A percentile compares a stretch with the other conserved stretches of the same genome.
Conservation (phyloP, 2,113 vertebrate species). For the Neopipo cinnamomea region DNA sequence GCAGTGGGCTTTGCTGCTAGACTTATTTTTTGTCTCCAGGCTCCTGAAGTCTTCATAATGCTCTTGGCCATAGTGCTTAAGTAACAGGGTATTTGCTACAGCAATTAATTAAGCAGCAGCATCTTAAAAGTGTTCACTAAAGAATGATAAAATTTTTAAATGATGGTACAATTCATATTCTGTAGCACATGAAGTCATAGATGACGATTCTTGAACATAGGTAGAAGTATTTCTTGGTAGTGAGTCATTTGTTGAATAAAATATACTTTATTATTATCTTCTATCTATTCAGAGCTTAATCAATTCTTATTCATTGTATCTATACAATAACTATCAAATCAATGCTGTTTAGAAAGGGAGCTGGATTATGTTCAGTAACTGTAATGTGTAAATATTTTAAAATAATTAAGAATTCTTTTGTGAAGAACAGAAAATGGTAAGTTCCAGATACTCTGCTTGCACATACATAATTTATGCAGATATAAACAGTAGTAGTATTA, state of each 20-base stretch:
- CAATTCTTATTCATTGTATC: background rate
- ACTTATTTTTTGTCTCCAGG: background rate
- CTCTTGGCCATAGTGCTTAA: slow-evolving; percentile 17
- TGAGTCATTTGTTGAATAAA: background rate
- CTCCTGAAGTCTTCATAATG: background rate
- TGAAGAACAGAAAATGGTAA: background rate
- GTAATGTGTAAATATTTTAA: background rate
- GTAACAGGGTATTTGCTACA: slow-evolving; percentile 9
- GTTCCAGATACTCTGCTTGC: background rate
- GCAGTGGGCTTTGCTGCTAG: background rate
- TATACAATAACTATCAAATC: background rate
- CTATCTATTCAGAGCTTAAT: background rate
- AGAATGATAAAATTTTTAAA: background rate
- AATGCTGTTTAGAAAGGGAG: background rate
- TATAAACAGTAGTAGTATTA: background rate
- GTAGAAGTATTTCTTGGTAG: background rate
- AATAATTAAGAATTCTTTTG: background rate
- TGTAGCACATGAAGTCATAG: background rate
- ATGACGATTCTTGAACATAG: background rate
- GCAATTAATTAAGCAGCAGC: slow-evolving; percentile 5
- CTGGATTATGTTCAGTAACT: background rate
- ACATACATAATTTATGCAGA: background rate
- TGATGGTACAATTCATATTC: background rate
- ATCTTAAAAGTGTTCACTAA: background rate
- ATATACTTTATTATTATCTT: background rate